Conservation (phyloP, 2,888 invertebrate species). For the Euplagia quadripunctaria region DNA sequence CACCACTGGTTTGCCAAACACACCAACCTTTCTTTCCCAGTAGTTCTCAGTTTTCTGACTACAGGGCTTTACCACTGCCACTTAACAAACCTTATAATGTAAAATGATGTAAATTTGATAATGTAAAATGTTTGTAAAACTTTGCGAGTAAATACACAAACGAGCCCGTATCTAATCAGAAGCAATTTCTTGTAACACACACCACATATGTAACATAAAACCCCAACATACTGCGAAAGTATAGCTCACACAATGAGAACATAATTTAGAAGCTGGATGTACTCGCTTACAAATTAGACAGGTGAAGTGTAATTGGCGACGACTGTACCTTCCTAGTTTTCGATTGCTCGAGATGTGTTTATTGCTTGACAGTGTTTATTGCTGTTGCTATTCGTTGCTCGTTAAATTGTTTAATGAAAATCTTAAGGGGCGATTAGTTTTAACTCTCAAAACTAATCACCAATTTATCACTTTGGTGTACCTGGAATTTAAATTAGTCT, state of each 20-base stretch:
- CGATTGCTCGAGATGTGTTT: constrained; percentile 60
- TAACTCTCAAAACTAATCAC: background rate
- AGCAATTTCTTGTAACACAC: constrained; percentile 6
- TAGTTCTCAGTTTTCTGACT: too few species aligned
- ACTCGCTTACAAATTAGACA: constrained; percentile 28
- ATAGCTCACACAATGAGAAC: constrained; percentile 22
- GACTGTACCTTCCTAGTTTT: constrained; percentile 55
- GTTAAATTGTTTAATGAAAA: constrained; percentile 22
- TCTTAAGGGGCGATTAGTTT: constrained; percentile 13
- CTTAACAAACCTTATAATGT: background rate
- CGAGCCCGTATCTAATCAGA: constrained; percentile 2
- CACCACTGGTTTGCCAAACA: too few species aligned
- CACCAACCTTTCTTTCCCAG: too few species aligned
- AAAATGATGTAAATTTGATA: background rate
- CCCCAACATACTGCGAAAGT: constrained; percentile 11
- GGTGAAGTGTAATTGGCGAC: constrained; percentile 25
- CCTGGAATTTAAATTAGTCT: background rate
- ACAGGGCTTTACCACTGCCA: too few species aligned
- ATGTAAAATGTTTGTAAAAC: background rate
- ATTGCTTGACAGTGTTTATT: constrained; percentile 47
- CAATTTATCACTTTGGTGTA: background rate
- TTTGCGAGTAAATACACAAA: background rate
- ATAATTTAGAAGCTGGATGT: constrained; percentile 25
- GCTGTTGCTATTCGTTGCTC: constrained; percentile 24
- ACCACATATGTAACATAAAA: constrained; percentile 19